These are phyloP conservation scores for Drosophila putrida DNA, from an alignment of 2,888 invertebrate species.

Conservation along the genomic window DNA sequence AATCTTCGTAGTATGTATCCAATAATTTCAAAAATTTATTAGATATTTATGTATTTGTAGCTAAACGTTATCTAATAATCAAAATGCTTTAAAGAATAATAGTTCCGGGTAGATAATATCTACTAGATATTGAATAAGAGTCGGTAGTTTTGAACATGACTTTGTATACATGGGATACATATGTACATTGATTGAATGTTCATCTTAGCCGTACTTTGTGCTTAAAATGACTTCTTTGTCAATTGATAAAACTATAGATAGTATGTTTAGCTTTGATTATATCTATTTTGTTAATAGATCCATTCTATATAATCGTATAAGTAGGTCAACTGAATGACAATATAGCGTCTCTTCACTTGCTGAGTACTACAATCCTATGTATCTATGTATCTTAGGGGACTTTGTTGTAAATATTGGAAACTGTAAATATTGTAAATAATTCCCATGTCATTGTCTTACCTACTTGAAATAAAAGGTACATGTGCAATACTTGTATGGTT, in stretches of 20 bases:
- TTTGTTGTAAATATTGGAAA: constrained; percentile 2
- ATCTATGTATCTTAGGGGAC: neutral
- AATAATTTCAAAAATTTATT: neutral
- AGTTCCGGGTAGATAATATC: no score
- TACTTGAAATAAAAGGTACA: neutral
- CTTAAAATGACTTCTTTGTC: neutral
- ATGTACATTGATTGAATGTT: no score
- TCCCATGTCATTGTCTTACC: constrained; percentile 1
- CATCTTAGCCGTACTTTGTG: no score
- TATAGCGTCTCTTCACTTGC: neutral
- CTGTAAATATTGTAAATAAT: neutral
- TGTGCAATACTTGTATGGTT: neutral
- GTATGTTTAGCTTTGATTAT: neutral
- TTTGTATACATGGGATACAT: no score
- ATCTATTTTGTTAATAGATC: neutral
- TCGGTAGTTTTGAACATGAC: no score
- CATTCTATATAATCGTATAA: neutral
- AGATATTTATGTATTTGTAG: neutral
- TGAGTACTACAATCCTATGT: neutral
- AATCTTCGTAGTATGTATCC: neutral
- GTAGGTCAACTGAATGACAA: neutral
- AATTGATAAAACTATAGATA: neutral
- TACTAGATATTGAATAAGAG: no score
- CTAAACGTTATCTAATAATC: neutral
- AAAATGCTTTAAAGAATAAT: no score